Evolutionary conservation across 1,140 invertebrate species (phyloP).

Genomic region (Laodelphax striatellus): DNA sequence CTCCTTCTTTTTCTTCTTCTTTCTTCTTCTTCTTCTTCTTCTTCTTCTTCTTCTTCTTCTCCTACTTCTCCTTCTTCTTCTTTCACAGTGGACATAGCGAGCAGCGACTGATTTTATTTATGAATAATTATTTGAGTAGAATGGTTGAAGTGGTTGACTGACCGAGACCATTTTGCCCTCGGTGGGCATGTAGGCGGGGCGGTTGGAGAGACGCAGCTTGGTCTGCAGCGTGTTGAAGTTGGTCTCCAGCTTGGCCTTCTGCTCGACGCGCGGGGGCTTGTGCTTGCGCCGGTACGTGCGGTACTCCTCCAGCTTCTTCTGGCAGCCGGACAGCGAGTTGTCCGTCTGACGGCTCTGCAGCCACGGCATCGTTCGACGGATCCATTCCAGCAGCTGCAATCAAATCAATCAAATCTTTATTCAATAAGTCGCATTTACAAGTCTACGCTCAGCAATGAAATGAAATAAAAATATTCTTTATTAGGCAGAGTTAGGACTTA

Average conservation of each 20-base stretch:
- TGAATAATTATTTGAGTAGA: too few relatives aligned
- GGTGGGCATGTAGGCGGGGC: constrained; percentile 96
- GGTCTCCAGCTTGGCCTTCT: constrained; percentile 96
- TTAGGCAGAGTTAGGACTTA: too few relatives aligned
- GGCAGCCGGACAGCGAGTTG: constrained; percentile 92
- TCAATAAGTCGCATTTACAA: too few relatives aligned
- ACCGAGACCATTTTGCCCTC: constrained; percentile 97
- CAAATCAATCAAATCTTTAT: constrained; percentile 19
- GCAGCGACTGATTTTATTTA: too few relatives aligned
- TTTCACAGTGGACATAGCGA: too few relatives aligned
- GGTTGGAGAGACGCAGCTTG: constrained; percentile 88
- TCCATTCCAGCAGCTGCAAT: constrained; percentile 94
- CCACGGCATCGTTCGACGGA: constrained; percentile 95
- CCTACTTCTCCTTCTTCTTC: too few relatives aligned
- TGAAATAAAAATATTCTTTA: too few relatives aligned
- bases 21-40: too few relatives aligned
- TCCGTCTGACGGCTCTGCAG: constrained; percentile 93
- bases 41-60: too few relatives aligned
- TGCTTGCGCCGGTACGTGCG: constrained; percentile 95
- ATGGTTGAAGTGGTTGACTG: too few relatives aligned
- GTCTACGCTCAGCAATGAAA: too few relatives aligned
- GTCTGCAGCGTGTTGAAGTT: constrained; percentile 99
- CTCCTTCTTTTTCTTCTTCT: too few relatives aligned
- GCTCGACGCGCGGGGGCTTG: constrained; percentile 96
- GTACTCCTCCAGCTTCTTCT: constrained; percentile 97